phyloP scores from a whole-genome alignment of 2,113 vertebrate species.

The Cyprinodon brontotheroides region DNA sequence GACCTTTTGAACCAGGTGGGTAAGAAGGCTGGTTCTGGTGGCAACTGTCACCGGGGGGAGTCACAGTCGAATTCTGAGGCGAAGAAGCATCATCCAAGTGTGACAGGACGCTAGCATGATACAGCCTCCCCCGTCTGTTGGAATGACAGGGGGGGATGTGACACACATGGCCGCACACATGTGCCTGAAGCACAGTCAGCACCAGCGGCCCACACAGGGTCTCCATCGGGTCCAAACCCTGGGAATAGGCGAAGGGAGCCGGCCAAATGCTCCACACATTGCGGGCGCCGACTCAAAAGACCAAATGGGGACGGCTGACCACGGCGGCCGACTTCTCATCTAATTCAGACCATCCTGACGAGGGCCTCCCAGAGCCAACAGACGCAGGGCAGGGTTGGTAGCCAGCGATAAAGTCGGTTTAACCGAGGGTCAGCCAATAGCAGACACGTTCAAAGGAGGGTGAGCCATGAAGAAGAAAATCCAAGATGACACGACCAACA shows the following conservation, averaged over 20 bases:
- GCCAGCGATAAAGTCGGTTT: conserved; percentile 59
- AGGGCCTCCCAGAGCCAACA: conserved; percentile 68
- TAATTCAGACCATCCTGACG: conserved; percentile 61
- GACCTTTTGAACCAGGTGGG: conserved; percentile 75
- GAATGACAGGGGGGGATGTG: conserved; percentile 67
- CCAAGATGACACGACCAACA: conserved; percentile 74
- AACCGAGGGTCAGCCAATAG: conserved; percentile 69
- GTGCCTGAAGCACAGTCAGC: conserved; percentile 64
- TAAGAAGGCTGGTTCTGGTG: conserved; percentile 70
- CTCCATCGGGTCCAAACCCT: conserved; percentile 53
- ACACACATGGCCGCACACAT: conserved; percentile 73
- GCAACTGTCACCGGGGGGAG: conserved; percentile 71
- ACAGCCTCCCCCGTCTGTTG: conserved; percentile 74
- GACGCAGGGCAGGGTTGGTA: conserved; percentile 31
- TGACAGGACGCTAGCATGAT: conserved; percentile 76
- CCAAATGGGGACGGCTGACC: conserved; percentile 38
- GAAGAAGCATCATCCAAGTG: conserved; percentile 69
- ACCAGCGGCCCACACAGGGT: conserved; percentile 73
- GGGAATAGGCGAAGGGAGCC: conserved; percentile 38
- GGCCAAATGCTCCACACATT: conserved; percentile 52
- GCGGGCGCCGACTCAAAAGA: conserved; percentile 38
- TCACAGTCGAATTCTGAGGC: conserved; percentile 68
- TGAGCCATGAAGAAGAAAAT: conserved; percentile 64
- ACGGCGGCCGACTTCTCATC: conserved; percentile 55
- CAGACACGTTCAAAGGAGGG: conserved; percentile 57